Evolutionary conservation across 2,113 vertebrate species (phyloP).

Genomic region (Pundamilia nyererei): DNA sequence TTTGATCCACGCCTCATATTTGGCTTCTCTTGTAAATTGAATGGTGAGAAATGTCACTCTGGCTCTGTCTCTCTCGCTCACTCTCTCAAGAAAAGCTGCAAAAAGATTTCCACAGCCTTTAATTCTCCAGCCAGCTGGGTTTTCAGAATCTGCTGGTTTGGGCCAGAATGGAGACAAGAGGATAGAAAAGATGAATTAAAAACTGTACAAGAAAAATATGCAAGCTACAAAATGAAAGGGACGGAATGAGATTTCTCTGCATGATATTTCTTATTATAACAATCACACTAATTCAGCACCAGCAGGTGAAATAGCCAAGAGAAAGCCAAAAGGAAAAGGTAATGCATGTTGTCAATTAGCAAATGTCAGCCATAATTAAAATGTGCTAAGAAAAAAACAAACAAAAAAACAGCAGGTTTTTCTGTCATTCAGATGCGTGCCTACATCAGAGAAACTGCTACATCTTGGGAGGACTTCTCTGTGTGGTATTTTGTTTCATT

Average conservation of each 20-base stretch:
- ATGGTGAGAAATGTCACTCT: background rate
- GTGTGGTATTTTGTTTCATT: background rate
- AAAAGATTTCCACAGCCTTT: background rate
- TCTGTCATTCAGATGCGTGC: background rate
- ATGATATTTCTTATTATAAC: conserved; percentile 14
- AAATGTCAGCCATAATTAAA: conserved; percentile 59
- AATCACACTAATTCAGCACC: conserved; percentile 53
- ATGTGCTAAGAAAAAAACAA: conserved; percentile 18
- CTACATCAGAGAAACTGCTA: background rate
- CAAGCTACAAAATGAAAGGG: background rate
- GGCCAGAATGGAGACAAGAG: background rate
- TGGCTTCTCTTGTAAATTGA: background rate
- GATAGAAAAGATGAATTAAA: background rate
- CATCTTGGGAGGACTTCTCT: background rate
- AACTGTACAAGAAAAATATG: background rate
- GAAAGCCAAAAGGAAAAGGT: background rate
- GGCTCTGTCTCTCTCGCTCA: background rate
- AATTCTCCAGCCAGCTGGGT: background rate
- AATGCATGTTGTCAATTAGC: conserved; percentile 48
- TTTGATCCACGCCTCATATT: background rate
- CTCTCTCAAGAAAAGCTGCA: background rate
- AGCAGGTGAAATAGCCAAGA: conserved; percentile 51
- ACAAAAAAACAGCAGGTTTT: background rate
- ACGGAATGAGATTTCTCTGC: background rate
- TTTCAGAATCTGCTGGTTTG: background rate